Base-by-base conservation (phyloP, 2,888 invertebrate species). In the Hesperia comma region DNA sequence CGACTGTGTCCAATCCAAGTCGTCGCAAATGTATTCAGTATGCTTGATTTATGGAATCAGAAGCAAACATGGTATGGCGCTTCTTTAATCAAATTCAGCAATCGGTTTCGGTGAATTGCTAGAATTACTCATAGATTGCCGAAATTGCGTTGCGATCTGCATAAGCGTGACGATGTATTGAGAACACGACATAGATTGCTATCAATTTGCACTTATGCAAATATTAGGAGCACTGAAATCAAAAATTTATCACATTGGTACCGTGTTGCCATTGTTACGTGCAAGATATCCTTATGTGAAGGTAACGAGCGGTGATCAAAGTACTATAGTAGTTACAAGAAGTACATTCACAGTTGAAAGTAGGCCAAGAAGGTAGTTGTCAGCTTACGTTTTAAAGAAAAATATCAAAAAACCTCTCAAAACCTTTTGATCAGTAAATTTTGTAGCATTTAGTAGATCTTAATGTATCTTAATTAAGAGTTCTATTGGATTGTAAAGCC, bases 61-160 rank as follows among this genome's bases (percentile, higher is more conserved):
- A 40, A 49, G 26, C 37, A n/a, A 33, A 49, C 51, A 21, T 61
- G 5, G 40, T 54, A 51, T 54, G 62, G 41, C 43, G 62, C 62
- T 32, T 55, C 55, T 63, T 63, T 63, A 55, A 37, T 43, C 17
- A 26, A 17, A 40, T 51, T 51, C 40, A 51, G 51, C 51, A 51
- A 51, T 51, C 46, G n/a, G 41, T 26, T 64, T 64, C 63, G 56
- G 19, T 14, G 63, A 56, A 57, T 61, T 40, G 32, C 54, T 41
- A 41, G 54, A 43, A 55, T 61, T 40, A 61, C 61, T 53, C 55
- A 63, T 12, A 40, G 49, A 49, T 64, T 57, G 15, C 40, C 49
- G 15, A 51, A 64, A 57, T 51, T 57, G 51, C 1, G 17, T 32
- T 33, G 17, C 46, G 49, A 32, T 63, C 49, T 64, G 51, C 63